Percentiles rank a stretch among this genome's conserved stretches.
Conservation (phyloP, 1,140 invertebrate species). For the Zaprionus inermis region DNA sequence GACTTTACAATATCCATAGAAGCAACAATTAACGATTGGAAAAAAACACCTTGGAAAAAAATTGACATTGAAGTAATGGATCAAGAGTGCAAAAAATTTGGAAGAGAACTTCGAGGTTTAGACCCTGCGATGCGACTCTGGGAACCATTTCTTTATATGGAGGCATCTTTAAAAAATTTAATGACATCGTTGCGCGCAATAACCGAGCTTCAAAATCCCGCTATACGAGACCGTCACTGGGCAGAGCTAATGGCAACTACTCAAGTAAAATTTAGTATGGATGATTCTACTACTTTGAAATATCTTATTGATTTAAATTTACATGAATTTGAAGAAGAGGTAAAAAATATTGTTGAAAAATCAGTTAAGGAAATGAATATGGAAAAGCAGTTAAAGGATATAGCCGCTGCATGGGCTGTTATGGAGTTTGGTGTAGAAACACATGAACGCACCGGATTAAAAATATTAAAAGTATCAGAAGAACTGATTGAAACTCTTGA, state of each 20-base stretch:
- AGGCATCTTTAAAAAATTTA: conserved; percentile 92
- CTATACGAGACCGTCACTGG: conserved; percentile 97
- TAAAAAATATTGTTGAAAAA: conserved; percentile 97
- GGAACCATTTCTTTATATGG: conserved; percentile 88
- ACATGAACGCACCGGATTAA: conserved; percentile 92
- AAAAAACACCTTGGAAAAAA: conserved; percentile 95
- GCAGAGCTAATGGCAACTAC: conserved; percentile 95
- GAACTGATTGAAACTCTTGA: conserved; percentile 96
- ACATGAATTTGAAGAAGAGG: conserved; percentile 96
- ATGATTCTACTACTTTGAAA: conserved; percentile 91
- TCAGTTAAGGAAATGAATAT: conserved; percentile 97
- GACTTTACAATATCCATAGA: conserved; percentile 94
- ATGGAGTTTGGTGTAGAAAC: conserved; percentile 93
- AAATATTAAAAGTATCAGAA: conserved; percentile 92
- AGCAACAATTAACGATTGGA: conserved; percentile 95
- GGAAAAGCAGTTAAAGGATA: conserved; percentile 92
- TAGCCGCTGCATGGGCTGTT: conserved; percentile 92
- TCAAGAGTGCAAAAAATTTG: conserved; percentile 96
- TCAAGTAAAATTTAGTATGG: conserved; percentile 91
- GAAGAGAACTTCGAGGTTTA: conserved; percentile 92
- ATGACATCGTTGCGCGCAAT: conserved; percentile 94
- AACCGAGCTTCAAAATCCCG: conserved; percentile 96
- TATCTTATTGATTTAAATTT: conserved; percentile 94
- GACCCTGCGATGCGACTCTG: conserved; percentile 95
- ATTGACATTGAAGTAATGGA: conserved; percentile 98